Base-by-base conservation (phyloP, 2,888 invertebrate species). In the Villa cingulata region DNA sequence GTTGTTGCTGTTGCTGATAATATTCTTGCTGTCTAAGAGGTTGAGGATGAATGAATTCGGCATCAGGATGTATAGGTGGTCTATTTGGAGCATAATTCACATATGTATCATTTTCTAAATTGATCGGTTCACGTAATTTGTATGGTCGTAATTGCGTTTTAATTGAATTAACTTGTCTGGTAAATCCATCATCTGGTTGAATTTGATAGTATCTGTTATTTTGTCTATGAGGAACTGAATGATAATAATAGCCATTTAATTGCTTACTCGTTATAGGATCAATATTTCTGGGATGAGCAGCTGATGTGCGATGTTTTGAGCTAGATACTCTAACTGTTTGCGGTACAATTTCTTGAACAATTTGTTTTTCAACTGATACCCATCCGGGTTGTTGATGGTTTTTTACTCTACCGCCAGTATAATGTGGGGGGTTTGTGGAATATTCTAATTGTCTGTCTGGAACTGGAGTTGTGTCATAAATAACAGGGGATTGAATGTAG, bases 51-150 rank as follows among this genome's bases (percentile, higher is more conserved):
- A 75, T 69, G 53, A 69, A 72, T 58, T 82, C 81, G 51, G 79
- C 78, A 50, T 81, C 76, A 0, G 81, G 80, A 59, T 86, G 79
- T 37, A 81, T 68, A 1, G 75, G 70, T 29, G 78, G 70, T 6
- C 60, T 50, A 9, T 44, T 23, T 15, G 82, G 82, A n/a, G 72
- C 73, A 45, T 77, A 74, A 68, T 87, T 87, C 1, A 86, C 80
- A 12, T 77, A 67, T 1, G 80, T 81, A 60, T 87, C 69, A 62
- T 59, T 73, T 63, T 62, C 72, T 68, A 64, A 73, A 72, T 48
- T 77, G 75, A 70, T 63, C 3, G 62, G 64, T 18, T 49, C 71
- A 68, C 48, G 71, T 81, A 63, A 64, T 81, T 85, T 64, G 79
- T 80, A 2, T 17, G 55, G 58, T 81, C 85, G 59, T 83, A 84